Evolutionary conservation across 1,140 invertebrate genomes (phyloP), one percentile per base, ranked within the genome.

Genomic region (Drosophila bocqueti): DNA sequence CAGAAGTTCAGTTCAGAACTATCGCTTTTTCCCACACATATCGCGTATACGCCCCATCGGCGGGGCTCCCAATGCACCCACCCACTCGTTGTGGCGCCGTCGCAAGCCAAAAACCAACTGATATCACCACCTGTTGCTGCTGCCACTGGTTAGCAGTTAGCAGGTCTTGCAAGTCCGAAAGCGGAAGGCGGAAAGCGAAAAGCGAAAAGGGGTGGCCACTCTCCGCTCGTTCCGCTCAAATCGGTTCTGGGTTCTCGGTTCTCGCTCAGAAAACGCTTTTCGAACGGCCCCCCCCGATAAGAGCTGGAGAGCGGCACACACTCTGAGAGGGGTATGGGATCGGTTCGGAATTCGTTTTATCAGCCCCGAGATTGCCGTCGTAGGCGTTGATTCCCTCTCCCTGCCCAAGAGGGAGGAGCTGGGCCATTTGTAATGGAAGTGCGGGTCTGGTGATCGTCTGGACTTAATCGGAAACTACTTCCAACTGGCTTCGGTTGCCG

Each of bases 31-130:
- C 31, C 43, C 50, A 26, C 65, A 49, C 50, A 21, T 21, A 57
- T 72, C 42, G 40, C 42, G 64, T 71, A 42, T 71, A 47, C 50
- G 66, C 60, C 42, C 61, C 31, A 64, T 76, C 38, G 43, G 26
- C 24, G 59, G 21, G 59, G 21, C 38, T n/a, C n/a, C 40, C 52
- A 64, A 13, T 58, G 38, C 50, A 76, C 60, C 60, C 59, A 68
- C 63, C 63, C 66, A 63, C 42, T 77, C 58, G 82, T 73, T 72
- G 67, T 83, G 72, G 59, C 62, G 54, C 64, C 43, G 81, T 73
- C 66, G 85, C 68, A 61, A 73, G 66, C 69, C 65, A 74, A 81
- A 71, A 78, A 76, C 73, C 63, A 89, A 87, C 84, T 87, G 81
- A 87, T 78, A 89, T 81, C 65, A 65, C 52, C 73, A 66, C 74